Conservation (phyloP, 1,140 invertebrate species). For the Drosophila watanabei region DNA sequence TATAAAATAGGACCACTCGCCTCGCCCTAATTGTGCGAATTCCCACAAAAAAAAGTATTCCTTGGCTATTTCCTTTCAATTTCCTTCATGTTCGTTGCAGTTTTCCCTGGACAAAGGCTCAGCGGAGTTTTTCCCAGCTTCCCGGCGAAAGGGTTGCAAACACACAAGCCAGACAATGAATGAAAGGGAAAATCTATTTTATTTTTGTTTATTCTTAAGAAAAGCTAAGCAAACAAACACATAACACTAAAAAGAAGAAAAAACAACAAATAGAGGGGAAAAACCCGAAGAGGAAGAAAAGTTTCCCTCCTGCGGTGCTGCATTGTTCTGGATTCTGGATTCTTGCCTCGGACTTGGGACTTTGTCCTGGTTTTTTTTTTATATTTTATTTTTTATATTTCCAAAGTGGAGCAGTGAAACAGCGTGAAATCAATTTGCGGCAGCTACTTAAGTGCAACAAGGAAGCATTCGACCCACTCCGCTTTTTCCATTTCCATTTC, state of each 20-base stretch:
- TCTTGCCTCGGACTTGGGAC: constrained; percentile 21
- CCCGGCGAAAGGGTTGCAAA: constrained; percentile 53
- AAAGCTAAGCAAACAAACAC: constrained; percentile 63
- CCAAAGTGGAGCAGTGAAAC: constrained; percentile 34
- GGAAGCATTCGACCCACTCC: constrained; percentile 46
- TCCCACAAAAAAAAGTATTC: constrained; percentile 71
- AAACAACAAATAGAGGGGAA: constrained; percentile 27
- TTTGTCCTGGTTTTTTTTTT: constrained; percentile 14
- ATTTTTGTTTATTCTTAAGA: constrained; percentile 26
- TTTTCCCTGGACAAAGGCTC: constrained; percentile 35
- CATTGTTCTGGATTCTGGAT: constrained; percentile 54
- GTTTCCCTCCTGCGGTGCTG: constrained; percentile 50
- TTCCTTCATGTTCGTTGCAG: constrained; percentile 24
- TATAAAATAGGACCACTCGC: constrained; percentile 41
- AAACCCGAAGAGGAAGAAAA: constrained; percentile 9
- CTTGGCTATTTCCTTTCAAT: constrained; percentile 45
- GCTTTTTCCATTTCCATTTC: constrained; percentile 45
- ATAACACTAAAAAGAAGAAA: constrained; percentile 30
- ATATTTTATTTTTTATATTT: constrained; percentile 51
- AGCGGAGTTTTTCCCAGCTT: constrained; percentile 64
- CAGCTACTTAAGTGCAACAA: constrained; percentile 82
- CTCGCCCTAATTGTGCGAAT: constrained; percentile 80
- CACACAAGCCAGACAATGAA: constrained; percentile 38
- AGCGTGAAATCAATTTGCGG: constrained; percentile 83
- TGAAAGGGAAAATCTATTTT: constrained; percentile 69